Evolutionary conservation across 1,140 invertebrate genomes (phyloP).

Genomic region (Cephus cinctus): DNA sequence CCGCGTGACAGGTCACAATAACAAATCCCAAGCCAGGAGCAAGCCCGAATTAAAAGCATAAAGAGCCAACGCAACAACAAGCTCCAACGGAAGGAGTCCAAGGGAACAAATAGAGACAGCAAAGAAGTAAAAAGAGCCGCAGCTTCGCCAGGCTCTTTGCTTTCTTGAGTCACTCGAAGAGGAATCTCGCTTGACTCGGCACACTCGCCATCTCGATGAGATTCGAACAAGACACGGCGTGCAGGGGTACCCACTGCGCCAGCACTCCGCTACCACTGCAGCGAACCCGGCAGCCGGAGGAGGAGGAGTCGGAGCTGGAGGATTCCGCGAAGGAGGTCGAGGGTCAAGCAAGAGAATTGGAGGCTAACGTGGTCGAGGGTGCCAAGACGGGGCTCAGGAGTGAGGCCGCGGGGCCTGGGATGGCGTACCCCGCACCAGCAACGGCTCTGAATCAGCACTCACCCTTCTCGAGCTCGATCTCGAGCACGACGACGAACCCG

Average conservation of each 20-base stretch:
- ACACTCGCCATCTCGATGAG: constrained; percentile 53
- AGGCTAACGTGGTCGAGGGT: constrained; percentile 46
- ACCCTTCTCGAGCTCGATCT: constrained; percentile 41
- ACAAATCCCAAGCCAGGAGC: too few relatives aligned
- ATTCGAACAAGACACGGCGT: constrained; percentile 56
- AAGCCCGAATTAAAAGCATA: too few relatives aligned
- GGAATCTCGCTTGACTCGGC: constrained; percentile 51
- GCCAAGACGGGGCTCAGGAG: constrained; percentile 52
- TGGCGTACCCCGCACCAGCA: constrained; percentile 55
- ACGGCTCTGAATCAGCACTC: constrained; percentile 49
- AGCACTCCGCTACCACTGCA: constrained; percentile 51
- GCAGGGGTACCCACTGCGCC: constrained; percentile 58
- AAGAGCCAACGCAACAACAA: too few relatives aligned
- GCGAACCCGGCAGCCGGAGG: constrained; percentile 31
- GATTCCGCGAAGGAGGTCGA: constrained; percentile 35
- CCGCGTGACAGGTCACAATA: too few relatives aligned
- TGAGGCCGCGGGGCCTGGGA: constrained; percentile 54
- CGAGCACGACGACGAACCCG: constrained; percentile 13
- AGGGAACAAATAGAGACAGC: too few relatives aligned
- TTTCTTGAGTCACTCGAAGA: constrained; percentile 47
- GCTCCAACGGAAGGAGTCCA: too few relatives aligned
- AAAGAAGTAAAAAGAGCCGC: too few relatives aligned
- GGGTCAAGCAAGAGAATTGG: constrained; percentile 32
- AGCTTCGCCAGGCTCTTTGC: too few relatives aligned
- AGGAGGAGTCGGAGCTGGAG: constrained; percentile 41